A percentile compares a stretch with the other conserved stretches of the same genome.
Evolutionary conservation across 2,113 vertebrate genomes (phyloP).

Genomic region (Semnornis frantzii): DNA sequence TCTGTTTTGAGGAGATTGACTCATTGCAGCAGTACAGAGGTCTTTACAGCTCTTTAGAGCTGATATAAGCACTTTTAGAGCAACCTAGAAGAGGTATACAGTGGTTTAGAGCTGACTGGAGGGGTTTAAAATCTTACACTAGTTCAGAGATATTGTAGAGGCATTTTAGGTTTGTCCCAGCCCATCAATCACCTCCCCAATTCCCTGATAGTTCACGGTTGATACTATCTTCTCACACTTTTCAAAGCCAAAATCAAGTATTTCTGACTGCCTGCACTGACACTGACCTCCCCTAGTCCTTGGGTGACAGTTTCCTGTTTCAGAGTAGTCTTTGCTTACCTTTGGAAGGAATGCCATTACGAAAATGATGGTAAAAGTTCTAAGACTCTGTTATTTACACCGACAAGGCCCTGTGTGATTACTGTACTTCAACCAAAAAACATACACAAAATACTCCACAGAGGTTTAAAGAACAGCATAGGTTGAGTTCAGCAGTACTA

Average conservation of each 20-base stretch:
- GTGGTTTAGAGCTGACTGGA: not conserved
- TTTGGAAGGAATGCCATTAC: not conserved
- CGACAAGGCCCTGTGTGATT: not conserved
- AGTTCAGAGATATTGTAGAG: not conserved
- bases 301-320: not conserved
- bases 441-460: not conserved
- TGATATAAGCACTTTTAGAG: not conserved
- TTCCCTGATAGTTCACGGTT: not conserved
- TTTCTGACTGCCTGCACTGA: not conserved
- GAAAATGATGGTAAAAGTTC: not conserved
- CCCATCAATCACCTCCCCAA: not conserved
- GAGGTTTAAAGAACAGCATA: not conserved
- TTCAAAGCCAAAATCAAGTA: not conserved
- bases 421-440: not conserved
- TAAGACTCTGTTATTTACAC: not conserved
- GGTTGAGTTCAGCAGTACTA: not conserved
- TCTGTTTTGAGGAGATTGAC: not conserved
- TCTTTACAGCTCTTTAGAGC: not conserved
- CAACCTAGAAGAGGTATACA: not conserved
- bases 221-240: not conserved
- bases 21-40: not conserved
- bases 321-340: not conserved
- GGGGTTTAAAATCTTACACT: not conserved
- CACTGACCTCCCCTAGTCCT: not conserved
- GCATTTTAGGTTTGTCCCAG: not conserved